Evolutionary conservation across 1,140 invertebrate species (phyloP).

Genomic region (Mesaphorura yosii): DNA sequence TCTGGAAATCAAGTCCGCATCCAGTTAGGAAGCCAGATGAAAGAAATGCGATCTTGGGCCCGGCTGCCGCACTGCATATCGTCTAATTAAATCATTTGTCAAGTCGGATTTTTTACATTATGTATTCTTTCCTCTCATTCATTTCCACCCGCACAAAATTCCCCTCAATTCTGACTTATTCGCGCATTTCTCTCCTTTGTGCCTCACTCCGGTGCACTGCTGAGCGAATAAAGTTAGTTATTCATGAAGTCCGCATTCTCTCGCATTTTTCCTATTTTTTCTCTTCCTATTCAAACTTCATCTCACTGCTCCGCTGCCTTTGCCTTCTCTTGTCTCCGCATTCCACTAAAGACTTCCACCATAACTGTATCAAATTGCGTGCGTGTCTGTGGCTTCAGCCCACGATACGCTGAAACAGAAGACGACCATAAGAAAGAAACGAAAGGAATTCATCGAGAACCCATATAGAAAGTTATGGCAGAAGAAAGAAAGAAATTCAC

Average conservation of each 20-base stretch:
- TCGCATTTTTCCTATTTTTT: constrained; percentile 14
- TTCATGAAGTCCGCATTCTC: constrained; percentile 16
- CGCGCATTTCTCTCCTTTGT: not conserved
- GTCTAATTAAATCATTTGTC: constrained; percentile 25
- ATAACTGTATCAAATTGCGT: not conserved
- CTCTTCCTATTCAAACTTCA: constrained; percentile 2
- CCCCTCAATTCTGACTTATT: too few relatives aligned
- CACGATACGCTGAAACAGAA: too few relatives aligned
- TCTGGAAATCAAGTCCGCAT: too few relatives aligned
- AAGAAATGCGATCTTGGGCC: too few relatives aligned
- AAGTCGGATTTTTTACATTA: constrained; percentile 19
- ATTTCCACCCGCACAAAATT: not conserved
- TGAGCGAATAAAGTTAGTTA: constrained; percentile 16
- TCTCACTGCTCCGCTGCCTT: constrained; percentile 6
- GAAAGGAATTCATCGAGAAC: too few relatives aligned
- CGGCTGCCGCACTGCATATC: too few relatives aligned
- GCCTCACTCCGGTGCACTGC: too few relatives aligned
- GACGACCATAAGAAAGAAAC: too few relatives aligned
- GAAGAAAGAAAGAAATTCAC: not conserved
- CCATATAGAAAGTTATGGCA: not conserved
- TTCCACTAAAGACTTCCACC: not conserved
- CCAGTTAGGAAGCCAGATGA: too few relatives aligned
- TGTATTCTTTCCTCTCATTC: not conserved
- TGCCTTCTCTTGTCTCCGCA: constrained; percentile 1
- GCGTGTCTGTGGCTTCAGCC: too few relatives aligned